These are phyloP conservation scores for Platanista minor DNA, from an alignment of 2,113 vertebrate species.

Conservation along the genomic window DNA sequence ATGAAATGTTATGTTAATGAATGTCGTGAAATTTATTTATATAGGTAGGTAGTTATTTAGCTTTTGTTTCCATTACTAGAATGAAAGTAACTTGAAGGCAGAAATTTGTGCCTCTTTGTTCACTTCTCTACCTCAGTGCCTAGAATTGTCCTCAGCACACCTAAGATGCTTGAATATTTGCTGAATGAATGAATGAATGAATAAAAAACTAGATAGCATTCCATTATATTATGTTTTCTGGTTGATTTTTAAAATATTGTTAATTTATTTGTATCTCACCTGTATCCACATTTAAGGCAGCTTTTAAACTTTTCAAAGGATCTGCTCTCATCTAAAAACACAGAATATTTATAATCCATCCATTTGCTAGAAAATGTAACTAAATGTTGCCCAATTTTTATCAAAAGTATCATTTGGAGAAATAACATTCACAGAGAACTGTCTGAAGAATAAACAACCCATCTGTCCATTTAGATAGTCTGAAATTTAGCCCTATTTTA, in stretches of 20 bases:
- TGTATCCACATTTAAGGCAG: conserved; percentile 6
- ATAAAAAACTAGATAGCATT: neutral
- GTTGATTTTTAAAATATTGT: conserved; percentile 26
- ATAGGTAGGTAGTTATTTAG: neutral
- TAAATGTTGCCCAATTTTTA: conserved; percentile 25
- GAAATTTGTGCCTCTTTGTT: neutral
- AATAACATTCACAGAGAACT: neutral
- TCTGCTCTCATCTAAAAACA: conserved; percentile 15
- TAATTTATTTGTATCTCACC: neutral
- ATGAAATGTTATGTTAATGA: neutral
- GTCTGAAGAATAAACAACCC: neutral
- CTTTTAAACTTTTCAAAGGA: conserved; percentile 40
- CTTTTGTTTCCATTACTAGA: neutral
- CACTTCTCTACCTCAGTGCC: neutral
- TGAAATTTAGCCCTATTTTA: neutral
- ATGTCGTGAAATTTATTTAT: neutral
- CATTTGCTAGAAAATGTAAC: conserved; percentile 34
- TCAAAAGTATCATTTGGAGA: conserved; percentile 12
- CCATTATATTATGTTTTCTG: neutral
- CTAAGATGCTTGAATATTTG: conserved; percentile 18
- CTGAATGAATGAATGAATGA: neutral
- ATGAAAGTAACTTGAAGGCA: neutral
- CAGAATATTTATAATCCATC: neutral
- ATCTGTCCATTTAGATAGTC: neutral
- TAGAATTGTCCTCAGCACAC: neutral